Evolutionary conservation across 2,888 invertebrate species (phyloP).

Genomic region (Drosophila ustulata): DNA sequence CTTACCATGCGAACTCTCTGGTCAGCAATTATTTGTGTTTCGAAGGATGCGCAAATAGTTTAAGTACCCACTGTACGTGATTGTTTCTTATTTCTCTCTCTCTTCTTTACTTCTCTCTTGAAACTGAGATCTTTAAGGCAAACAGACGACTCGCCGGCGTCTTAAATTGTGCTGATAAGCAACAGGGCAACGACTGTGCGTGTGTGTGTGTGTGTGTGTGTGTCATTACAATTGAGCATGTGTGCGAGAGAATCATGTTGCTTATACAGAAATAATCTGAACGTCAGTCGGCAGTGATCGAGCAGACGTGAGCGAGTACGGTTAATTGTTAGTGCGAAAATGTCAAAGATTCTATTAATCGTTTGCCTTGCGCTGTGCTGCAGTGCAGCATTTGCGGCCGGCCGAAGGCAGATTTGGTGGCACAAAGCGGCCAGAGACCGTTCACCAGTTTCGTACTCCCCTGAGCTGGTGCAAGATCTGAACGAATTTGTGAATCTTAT

Average conservation of each 20-base stretch:
- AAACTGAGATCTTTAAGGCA: not conserved
- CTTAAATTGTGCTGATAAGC: conserved; percentile 38
- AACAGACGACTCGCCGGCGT: not conserved
- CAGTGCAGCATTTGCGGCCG: conserved; percentile 21
- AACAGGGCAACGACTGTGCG: not conserved
- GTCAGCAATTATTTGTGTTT: not conserved
- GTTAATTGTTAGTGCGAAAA: not conserved
- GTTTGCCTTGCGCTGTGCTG: conserved; percentile 33
- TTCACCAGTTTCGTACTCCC: conserved; percentile 56
- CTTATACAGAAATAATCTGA: conserved; percentile 16
- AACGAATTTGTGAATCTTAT: conserved; percentile 74
- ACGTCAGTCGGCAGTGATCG: conserved; percentile 17
- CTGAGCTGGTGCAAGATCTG: conserved; percentile 75
- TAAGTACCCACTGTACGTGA: conserved; percentile 7
- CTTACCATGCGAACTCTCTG: too few relatives aligned
- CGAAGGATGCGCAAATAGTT: not conserved
- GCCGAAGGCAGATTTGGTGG: conserved; percentile 13
- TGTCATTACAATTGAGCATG: not conserved
- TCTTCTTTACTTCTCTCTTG: not conserved
- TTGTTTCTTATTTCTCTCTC: not conserved
- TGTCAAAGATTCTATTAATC: conserved; percentile 26
- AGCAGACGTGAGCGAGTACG: conserved; percentile 10
- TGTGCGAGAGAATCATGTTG: not conserved
- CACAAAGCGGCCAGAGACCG: conserved; percentile 1
- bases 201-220: not conserved